A percentile compares a stretch with the other conserved stretches of the same genome.
These are phyloP conservation scores for Patella ulyssiponensis DNA, from an alignment of 2,888 invertebrate species.

Conservation along the genomic window DNA sequence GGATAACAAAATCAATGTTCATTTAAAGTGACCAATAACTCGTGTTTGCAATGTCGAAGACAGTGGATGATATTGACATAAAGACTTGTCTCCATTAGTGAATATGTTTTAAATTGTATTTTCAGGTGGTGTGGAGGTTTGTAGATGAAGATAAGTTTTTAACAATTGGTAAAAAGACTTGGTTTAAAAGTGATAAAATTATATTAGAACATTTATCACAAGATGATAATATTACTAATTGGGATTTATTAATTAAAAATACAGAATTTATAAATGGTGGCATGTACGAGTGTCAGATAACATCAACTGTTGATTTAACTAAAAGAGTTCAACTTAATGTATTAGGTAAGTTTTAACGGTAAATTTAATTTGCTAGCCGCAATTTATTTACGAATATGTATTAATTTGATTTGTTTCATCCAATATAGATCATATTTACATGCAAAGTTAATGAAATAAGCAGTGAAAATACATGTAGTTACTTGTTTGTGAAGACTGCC, in stretches of 20 bases:
- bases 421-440: no score
- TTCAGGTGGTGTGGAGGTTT: slow-evolving; percentile 1
- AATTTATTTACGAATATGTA: no score
- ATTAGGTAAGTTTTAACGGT: background rate
- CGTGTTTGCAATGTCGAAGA: no score
- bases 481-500: no score
- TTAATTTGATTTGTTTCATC: no score
- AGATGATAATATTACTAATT: slow-evolving; percentile 1
- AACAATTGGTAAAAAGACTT: background rate
- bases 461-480: no score
- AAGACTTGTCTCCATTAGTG: no score
- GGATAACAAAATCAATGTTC: no score
- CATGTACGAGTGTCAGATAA: background rate
- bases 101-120: background rate
- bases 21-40: no score
- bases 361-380: no score
- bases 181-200: background rate
- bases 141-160: slow-evolving; percentile 9
- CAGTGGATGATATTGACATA: no score
- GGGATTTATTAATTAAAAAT: slow-evolving; percentile 9
- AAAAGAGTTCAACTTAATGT: background rate
- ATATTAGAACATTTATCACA: slow-evolving; percentile 4
- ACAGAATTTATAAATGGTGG: background rate
- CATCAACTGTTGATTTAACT: slow-evolving; percentile 1
- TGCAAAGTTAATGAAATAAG: no score